Evolutionary conservation across 2,113 vertebrate species (phyloP), one percentile per base, ranked within the genome.

Genomic region (Pontoporia blainvillei): DNA sequence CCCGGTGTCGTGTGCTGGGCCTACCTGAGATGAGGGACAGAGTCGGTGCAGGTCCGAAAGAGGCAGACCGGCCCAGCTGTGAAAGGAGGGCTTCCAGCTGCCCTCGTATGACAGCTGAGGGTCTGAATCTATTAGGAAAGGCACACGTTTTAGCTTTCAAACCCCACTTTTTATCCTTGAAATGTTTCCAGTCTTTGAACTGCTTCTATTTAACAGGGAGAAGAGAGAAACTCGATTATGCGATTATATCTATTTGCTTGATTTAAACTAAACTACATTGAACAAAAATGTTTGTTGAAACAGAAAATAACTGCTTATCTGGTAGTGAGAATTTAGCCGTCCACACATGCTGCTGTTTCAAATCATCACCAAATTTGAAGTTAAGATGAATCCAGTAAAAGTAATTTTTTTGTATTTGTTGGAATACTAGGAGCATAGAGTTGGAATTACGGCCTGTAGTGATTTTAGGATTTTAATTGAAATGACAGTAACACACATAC

Each of bases 381-480:
- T 82, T 90, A 75, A 95, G 75, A 81, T 46, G 57, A 91, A 92
- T 52, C 95, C 84, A 96, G 31, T 89, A 61, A 54, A 75, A 89
- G 57, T 71, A 52, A 75, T 21, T 69, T 57, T 52, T 86, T 39
- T 14, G 7, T 64, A 76, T 84, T 82, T 93, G 67, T 66, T 82
- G 61, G 49, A 57, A 67, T n/a, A 29, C 54, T 90, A 66, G 73
- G 79, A 72, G 87, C 59, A 72, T 61, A 66, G 31, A 82, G 23
- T 67, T 94, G 54, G 27, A n/a, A 57, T 78, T 85, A 36, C 41
- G 76, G 81, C 61, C 71, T 71, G 12, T 69, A 73, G 67, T 90
- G 86, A 87, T 66, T 69, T 86, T 72, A 78, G 86, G 81, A 86
- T 92, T 96, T 96, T 96, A 92, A 97, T 76, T 95, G 95, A 91